Base-by-base conservation (phyloP, 2,797 vertebrate species). In the Iguana delicatissima region DNA sequence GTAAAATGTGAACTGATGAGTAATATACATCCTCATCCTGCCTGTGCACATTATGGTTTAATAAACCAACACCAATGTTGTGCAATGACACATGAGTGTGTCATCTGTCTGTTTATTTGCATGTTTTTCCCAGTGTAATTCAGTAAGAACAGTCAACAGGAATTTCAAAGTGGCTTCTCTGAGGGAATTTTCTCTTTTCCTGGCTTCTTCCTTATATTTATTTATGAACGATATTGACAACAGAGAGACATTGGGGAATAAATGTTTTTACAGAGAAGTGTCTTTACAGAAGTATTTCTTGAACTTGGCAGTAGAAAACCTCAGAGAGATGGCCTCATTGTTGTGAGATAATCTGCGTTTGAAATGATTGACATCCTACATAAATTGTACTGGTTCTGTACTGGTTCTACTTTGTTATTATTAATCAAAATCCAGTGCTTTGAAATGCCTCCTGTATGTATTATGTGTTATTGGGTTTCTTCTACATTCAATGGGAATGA, bases 161-260 rank as follows among this genome's bases (percentile, higher is more conserved):
- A 92, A 90, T 89, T 85, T 90, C 32, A 85, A 95, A 95, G 57
- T 80, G 64, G 59, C 77, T 89, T 93, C 57, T 91, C 90, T 92
- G 22, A 93, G 92, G 81, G 79, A 94, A 92, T 57, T 94, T 88
- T 85, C 93, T 92, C 0, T 35, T 91, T 95, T 93, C 20, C 94
- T 88, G 16, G 0, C 85, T 91, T 92, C 82, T 84, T 88, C 93
- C 93, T 96, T 91, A 93, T 95, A 91, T 97, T 95, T 96, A 95
- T 96, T 93, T 94, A 88, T 94, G 92, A 93, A 92, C 94, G 89
- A 88, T 93, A 89, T 3, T 95, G 94, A 95, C 89, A 94, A 93
- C 76, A 89, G 93, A 94, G 87, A 59, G 85, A 88, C 62, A 86
- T 14, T 18, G 55, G 13, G 77, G 89, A 89, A 82, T 57, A 85